Base-by-base conservation (phyloP, 2,888 invertebrate genomes). In the Boloria selene region DNA sequence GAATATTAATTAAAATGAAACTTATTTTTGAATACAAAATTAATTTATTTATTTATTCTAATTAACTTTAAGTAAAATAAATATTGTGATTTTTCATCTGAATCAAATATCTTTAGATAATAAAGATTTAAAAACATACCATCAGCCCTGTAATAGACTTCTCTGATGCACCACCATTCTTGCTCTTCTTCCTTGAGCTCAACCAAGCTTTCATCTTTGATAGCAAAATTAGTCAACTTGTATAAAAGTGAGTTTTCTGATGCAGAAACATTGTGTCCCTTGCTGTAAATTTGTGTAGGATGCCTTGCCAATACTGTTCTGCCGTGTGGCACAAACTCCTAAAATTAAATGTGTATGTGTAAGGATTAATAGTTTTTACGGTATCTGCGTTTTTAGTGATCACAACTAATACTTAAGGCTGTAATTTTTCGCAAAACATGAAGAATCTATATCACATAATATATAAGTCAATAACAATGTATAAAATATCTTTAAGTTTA, bases 271-370 rank as follows among this genome's bases (percentile, higher is more conserved):
- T 90, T 88, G 70, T 88, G 88, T 0, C 77, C 78, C 68, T 89
- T 90, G 72, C 90, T 82, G 76, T 94, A 93, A 59, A 94, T 92
- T 72, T 95, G 95, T 61, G 96, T 95, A 16, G 97, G 97, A 86
- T 97, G 97, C 76, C 94, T 94, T 65, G 93, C 92, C 83, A 96
- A 91, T 90, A 96, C 96, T 92, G 95, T 95, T 88, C 97, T 95
- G 84, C 97, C 97, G 92, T 96, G 96, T 81, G 97, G 97, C 93
- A 96, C 94, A 93, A 96, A 97, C 94, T 97, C 97, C 96, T 97
- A 47, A 22, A 59, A 59, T 14, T 16, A 49, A n/a, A 47, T 47
- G 2, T 16, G 0, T 6, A 47, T 14, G 0, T n/a, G 6, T 47
- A 6, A 47, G 14, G n/a, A n/a, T 10, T 14, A 47, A 31, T 31